Conservation (phyloP, 2,888 invertebrate genomes). For the Drosophila mercatorum region DNA sequence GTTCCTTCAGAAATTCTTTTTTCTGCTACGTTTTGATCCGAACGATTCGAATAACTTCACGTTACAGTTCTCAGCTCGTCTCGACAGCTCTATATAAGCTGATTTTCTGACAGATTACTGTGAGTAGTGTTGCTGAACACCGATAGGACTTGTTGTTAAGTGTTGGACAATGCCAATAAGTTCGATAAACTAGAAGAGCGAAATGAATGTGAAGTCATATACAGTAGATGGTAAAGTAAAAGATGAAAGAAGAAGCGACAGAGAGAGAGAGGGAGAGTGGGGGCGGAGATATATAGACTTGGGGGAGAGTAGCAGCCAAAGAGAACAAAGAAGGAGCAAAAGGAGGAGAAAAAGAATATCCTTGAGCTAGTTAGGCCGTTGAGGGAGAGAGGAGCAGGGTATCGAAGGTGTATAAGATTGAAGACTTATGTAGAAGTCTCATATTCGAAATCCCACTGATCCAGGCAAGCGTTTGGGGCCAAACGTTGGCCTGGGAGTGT, state of each 20-base stretch:
- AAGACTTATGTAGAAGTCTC: not conserved
- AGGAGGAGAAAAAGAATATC: too few relatives aligned
- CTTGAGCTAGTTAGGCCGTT: too few relatives aligned
- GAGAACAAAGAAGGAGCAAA: too few relatives aligned
- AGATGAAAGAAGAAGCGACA: too few relatives aligned
- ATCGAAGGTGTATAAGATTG: not conserved
- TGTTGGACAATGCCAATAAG: slow-evolving; percentile 8
- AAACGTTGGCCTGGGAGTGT: not conserved
- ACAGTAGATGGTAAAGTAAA: too few relatives aligned
- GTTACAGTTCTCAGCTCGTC: not conserved
- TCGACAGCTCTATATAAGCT: not conserved
- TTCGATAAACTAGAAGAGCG: too few relatives aligned
- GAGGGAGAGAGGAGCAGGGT: too few relatives aligned
- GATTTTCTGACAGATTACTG: slow-evolving; percentile 10
- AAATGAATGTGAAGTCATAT: too few relatives aligned
- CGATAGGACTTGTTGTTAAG: not conserved
- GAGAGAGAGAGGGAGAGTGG: too few relatives aligned
- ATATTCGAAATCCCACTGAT: not conserved
- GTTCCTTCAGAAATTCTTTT: not conserved
- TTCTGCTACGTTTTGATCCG: not conserved
- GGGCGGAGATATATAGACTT: too few relatives aligned
- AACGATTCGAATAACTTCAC: not conserved
- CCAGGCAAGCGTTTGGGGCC: too few relatives aligned
- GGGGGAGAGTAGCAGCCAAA: too few relatives aligned
- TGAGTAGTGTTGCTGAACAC: slow-evolving; percentile 15